Evolutionary conservation across 2,797 vertebrate species (phyloP).

Genomic region (Microctenopoma steveboyesi): DNA sequence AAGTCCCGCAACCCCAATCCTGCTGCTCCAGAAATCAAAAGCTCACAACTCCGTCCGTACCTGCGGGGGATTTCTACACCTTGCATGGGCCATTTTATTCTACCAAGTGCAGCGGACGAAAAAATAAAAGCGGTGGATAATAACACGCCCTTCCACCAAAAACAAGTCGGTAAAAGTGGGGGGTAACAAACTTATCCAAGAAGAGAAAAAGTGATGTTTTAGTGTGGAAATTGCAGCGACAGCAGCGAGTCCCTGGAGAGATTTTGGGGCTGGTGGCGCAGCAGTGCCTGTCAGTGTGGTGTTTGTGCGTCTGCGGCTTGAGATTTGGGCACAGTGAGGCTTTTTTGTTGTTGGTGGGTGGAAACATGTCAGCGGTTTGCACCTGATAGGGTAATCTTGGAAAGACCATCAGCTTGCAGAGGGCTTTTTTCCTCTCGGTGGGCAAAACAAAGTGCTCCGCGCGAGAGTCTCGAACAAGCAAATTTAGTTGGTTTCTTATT

Average conservation of each 20-base stretch:
- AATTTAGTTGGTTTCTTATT: slow-evolving; percentile 1
- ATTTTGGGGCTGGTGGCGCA: slow-evolving; percentile 67
- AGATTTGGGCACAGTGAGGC: slow-evolving; percentile 83
- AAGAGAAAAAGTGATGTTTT: slow-evolving; percentile 7
- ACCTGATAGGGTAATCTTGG: slow-evolving; percentile 87
- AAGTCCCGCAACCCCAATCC: slow-evolving; percentile 37
- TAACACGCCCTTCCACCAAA: slow-evolving; percentile 37
- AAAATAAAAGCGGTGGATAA: slow-evolving; percentile 23
- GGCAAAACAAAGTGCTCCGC: slow-evolving; percentile 61
- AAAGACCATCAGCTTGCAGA: slow-evolving; percentile 78
- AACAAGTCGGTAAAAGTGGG: slow-evolving; percentile 40
- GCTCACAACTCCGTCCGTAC: slow-evolving; percentile 76
- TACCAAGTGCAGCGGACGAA: slow-evolving; percentile 46
- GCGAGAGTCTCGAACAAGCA: slow-evolving; percentile 26
- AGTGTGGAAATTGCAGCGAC: slow-evolving; percentile 32
- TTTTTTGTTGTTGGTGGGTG: slow-evolving; percentile 87
- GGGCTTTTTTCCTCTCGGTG: slow-evolving; percentile 53
- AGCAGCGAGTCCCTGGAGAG: slow-evolving; percentile 68
- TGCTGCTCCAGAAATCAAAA: slow-evolving; percentile 66
- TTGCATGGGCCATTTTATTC: slow-evolving; percentile 78
- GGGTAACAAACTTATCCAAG: slow-evolving; percentile 60
- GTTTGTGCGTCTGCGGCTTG: slow-evolving; percentile 80
- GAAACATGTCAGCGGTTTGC: slow-evolving; percentile 89
- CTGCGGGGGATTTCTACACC: slow-evolving; percentile 80
- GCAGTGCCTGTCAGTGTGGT: slow-evolving; percentile 80